phyloP scores from a whole-genome alignment of 2,888 invertebrate species.

The Sesia bembeciformis region DNA sequence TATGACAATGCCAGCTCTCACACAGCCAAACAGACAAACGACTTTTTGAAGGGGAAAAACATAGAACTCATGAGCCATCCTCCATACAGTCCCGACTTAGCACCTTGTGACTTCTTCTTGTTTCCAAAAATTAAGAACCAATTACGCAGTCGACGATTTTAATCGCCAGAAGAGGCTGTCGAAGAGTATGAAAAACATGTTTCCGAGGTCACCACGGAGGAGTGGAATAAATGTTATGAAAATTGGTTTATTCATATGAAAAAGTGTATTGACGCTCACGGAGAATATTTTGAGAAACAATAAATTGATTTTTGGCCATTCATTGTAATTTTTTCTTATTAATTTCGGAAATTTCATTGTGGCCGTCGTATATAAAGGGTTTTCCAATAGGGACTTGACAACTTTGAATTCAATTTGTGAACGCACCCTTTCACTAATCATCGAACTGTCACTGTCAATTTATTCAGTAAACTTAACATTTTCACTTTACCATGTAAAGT shows the following conservation, averaged over 20 bases:
- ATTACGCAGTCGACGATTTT: neutral
- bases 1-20: neutral
- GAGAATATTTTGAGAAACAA: neutral
- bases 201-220: neutral
- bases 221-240: too few species aligned
- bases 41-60: slow-evolving; percentile 3
- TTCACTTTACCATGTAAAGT: too few species aligned
- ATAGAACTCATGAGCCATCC: slow-evolving; percentile 6
- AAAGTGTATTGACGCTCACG: neutral
- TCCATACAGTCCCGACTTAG: slow-evolving; percentile 3
- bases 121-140: neutral
- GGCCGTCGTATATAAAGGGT: neutral
- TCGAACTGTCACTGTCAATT: too few species aligned
- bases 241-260: neutral
- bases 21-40: slow-evolving; percentile 1
- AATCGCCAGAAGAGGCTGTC: neutral
- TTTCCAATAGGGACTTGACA: too few species aligned
- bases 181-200: neutral
- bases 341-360: neutral
- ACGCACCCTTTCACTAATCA: too few species aligned
- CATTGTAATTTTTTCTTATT: neutral
- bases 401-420: too few species aligned
- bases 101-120: neutral
- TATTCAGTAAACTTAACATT: too few species aligned
- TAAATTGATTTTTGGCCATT: neutral